phyloP scores from a whole-genome alignment of 2,797 vertebrate species.

The Otus scops region DNA sequence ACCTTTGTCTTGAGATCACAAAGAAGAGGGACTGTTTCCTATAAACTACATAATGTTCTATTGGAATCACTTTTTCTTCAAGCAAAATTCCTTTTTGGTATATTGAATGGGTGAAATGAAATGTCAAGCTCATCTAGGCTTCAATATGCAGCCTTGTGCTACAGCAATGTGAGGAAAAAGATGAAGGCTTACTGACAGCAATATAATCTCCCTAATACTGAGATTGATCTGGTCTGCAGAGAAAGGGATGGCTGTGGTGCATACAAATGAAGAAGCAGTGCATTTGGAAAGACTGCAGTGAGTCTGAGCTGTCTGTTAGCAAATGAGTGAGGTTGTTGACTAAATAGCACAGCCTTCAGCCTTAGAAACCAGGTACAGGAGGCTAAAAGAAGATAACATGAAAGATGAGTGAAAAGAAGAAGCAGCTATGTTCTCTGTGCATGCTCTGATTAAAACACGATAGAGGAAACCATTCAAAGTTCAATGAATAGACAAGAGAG shows the following conservation, averaged over 20 bases:
- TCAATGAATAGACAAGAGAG: not conserved
- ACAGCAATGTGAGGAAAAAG: not conserved
- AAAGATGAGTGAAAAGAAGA: not conserved
- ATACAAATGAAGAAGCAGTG: not conserved
- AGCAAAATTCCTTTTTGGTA: not conserved
- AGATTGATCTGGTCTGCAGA: constrained; percentile 21
- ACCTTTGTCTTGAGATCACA: not conserved
- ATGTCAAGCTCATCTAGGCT: not conserved
- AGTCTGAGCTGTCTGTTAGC: not conserved
- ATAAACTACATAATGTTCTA: not conserved
- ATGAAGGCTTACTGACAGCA: not conserved
- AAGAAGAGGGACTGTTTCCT: not conserved
- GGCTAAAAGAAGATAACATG: not conserved
- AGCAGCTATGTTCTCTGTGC: not conserved
- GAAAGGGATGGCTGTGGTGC: not conserved
- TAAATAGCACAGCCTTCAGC: not conserved
- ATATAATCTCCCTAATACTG: constrained; percentile 11
- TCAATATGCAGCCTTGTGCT: not conserved
- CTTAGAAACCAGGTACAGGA: not conserved
- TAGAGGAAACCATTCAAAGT: not conserved
- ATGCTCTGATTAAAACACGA: not conserved
- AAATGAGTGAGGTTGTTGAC: not conserved
- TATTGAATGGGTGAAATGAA: not conserved
- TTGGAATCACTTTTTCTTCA: not conserved
- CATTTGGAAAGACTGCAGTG: not conserved